phyloP scores from a whole-genome alignment of 2,888 invertebrate species.

The Stegophylla sp. region DNA sequence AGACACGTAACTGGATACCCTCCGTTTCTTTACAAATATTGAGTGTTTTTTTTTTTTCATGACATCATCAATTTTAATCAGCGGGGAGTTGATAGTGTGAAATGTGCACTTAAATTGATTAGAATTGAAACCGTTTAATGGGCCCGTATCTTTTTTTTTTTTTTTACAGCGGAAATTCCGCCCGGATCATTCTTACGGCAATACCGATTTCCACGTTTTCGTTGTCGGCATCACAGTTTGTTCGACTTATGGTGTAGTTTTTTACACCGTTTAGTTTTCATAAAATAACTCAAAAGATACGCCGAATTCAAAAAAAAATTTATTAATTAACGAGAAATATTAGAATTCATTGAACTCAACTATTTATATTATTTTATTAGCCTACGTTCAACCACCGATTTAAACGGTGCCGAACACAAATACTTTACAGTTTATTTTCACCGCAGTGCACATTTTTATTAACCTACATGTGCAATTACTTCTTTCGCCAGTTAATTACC shows the following conservation, averaged over 20 bases:
- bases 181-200: not conserved
- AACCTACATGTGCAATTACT: too few relatives aligned
- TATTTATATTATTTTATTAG: too few relatives aligned
- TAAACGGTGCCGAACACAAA: not conserved
- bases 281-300: too few relatives aligned
- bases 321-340: not conserved
- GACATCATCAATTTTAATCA: conserved; percentile 59
- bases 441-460: not conserved
- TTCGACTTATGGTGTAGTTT: too few relatives aligned
- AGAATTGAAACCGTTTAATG: conserved; percentile 57
- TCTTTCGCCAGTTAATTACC: not conserved
- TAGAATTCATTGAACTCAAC: not conserved
- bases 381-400: too few relatives aligned
- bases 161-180: conserved; percentile 5
- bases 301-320: too few relatives aligned
- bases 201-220: not conserved
- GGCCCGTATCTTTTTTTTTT: conserved; percentile 3
- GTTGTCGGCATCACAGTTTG: not conserved
- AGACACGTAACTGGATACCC: conserved; percentile 58
- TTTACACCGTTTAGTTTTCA: too few relatives aligned
- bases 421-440: not conserved
- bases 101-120: conserved; percentile 56
- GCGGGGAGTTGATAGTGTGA: conserved; percentile 49
- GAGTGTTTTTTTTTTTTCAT: conserved; percentile 53
- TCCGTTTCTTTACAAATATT: conserved; percentile 57